Conservation (phyloP, 2,113 vertebrate genomes). For the Protomyctophum bolini region DNA sequence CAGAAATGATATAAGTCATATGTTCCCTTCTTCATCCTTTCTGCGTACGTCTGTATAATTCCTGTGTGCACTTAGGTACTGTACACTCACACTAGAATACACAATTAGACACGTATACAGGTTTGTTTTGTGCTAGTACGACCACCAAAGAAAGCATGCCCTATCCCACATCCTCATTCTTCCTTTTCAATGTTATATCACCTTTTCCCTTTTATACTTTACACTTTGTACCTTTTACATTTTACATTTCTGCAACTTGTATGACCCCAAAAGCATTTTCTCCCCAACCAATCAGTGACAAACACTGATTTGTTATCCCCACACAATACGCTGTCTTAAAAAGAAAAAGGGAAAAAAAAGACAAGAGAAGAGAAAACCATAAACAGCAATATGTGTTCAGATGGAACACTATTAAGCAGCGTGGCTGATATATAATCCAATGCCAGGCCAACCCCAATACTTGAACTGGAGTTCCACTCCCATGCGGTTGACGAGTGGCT, state of each 20-base stretch:
- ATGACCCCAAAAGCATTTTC: conserved; percentile 36
- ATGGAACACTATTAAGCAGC: conserved; percentile 36
- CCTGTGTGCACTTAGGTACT: too few species aligned
- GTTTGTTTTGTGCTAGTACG: too few species aligned
- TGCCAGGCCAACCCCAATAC: conserved; percentile 23
- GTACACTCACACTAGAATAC: too few species aligned
- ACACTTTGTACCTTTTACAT: conserved; percentile 37
- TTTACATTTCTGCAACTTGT: conserved; percentile 42
- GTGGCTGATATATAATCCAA: conserved; percentile 41
- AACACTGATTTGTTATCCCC: conserved; percentile 10
- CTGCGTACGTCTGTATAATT: background rate
- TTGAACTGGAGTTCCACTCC: conserved; percentile 44
- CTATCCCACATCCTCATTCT: background rate
- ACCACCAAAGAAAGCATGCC: conserved; percentile 29
- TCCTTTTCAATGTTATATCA: background rate
- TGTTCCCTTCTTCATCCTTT: background rate
- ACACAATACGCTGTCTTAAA: background rate
- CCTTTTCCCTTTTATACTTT: conserved; percentile 26
- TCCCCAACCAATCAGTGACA: conserved; percentile 25
- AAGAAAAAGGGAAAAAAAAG: conserved; percentile 31
- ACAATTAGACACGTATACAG: too few species aligned
- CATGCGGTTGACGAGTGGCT: conserved; percentile 18
- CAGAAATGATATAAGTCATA: background rate
- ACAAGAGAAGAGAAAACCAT: background rate
- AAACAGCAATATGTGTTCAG: conserved; percentile 3